These are phyloP conservation scores for Caenorhabditis japonica DNA, from an alignment of 2,888 invertebrate genomes.

Conservation along the genomic window DNA sequence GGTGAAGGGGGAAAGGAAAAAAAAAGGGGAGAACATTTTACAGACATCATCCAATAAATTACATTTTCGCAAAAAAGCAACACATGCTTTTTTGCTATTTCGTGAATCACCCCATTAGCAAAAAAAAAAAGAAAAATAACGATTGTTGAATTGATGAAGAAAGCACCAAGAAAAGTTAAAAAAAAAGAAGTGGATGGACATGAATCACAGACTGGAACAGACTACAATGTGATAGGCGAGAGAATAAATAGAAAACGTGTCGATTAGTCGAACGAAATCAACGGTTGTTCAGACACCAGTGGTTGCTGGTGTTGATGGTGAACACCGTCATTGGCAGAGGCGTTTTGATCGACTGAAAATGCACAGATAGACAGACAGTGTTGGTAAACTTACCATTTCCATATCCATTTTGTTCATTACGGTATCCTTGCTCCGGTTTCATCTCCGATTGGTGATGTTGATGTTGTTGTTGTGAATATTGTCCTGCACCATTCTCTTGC, in stretches of 20 bases:
- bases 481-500: conserved; percentile 25
- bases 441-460: conserved; percentile 10
- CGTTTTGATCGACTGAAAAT: conserved; percentile 28
- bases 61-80: neutral
- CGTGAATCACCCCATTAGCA: too few relatives aligned
- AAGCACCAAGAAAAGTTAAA: too few relatives aligned
- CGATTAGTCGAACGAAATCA: conserved; percentile 51
- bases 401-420: conserved; percentile 36
- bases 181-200: too few relatives aligned
- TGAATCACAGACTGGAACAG: conserved; percentile 17
- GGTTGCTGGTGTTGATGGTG: conserved; percentile 15
- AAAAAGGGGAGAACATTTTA: conserved; percentile 13
- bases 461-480: conserved; percentile 3
- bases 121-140: too few relatives aligned
- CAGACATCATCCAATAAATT: conserved; percentile 47
- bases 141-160: too few relatives aligned
- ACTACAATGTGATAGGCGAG: conserved; percentile 13
- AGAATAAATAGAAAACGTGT: neutral
- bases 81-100: too few relatives aligned
- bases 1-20: conserved; percentile 5
- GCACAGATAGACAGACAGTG: neutral
- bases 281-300: conserved; percentile 41
- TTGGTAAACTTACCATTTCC: conserved; percentile 20
- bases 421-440: conserved; percentile 14
- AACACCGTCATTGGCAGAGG: neutral